Evolutionary conservation across 2,888 invertebrate species (phyloP), one percentile per base, ranked within the genome.

Genomic region (Trichogramma dendrolimi): DNA sequence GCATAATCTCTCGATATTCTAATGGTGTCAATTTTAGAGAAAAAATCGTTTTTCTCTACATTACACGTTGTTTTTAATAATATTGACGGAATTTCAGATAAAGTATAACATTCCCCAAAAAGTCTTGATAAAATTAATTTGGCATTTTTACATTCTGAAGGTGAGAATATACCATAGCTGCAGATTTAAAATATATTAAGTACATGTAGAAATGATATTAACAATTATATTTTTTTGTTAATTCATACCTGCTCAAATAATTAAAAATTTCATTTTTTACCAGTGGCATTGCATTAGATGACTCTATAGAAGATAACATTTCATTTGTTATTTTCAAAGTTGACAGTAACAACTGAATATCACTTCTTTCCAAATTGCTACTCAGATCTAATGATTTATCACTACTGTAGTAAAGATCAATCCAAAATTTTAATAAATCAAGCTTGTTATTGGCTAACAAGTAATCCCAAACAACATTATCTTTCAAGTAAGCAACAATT

Each of bases 111-210:
- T 10, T 83, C 84, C 61, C 83, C 80, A 65, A 85, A 83, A 53
- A 90, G 77, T 71, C 90, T 83, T 4, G 82, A 79, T 67, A 91
- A 78, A 53, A 87, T 82, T 70, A 80, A 77, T 66, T 82, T 79
- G 44, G 87, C 75, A 73, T 86, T 80, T 8, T 78, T 77, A 42
- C 79, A 78, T 73, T 91, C 90, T 59, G 80, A 79, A 10, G 82
- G 79, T 63, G 83, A 82, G 58, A 90, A 86, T 69, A 88, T 81
- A 0, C 90, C 90, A 69, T 85, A 87, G 57, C 84, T 79, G 42
- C 51, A 71, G 67, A 40, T 42, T 61, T 27, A 43, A 47, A 55
- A 27, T 47, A 46, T 49, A 47, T 59, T 54, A 6, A 55, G 11
- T 46, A 4, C 14, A 52, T 7, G 43, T 7, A 56, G 40, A 38